Evolutionary conservation across 2,797 vertebrate genomes (phyloP).

Genomic region (Tragelaphus eurycerus): DNA sequence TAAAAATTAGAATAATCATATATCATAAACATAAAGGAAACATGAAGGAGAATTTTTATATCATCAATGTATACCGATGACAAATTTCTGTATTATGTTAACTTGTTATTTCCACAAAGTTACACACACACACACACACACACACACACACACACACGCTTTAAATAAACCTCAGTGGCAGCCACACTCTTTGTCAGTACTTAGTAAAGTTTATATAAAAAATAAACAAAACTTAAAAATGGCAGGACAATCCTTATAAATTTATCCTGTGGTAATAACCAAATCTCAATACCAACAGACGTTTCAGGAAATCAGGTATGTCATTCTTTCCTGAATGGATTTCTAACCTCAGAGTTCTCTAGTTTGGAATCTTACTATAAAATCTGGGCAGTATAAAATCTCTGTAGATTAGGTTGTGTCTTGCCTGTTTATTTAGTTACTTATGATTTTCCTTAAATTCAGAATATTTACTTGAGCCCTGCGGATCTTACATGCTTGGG

Average conservation of each 20-base stretch:
- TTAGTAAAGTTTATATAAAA: background rate
- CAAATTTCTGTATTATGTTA: background rate
- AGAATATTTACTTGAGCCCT: background rate
- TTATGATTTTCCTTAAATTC: background rate
- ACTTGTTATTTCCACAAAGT: slow-evolving; percentile 62
- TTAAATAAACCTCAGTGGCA: background rate
- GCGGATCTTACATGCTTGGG: background rate
- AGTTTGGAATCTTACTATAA: background rate
- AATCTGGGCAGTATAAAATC: background rate
- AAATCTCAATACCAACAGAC: background rate
- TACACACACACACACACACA: background rate
- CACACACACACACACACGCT: too few relatives aligned
- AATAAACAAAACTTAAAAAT: background rate
- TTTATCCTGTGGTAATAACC: background rate
- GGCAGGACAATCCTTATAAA: background rate
- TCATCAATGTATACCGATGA: slow-evolving; percentile 65
- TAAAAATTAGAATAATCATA: background rate
- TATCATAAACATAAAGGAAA: slow-evolving; percentile 17
- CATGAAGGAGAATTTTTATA: slow-evolving; percentile 62
- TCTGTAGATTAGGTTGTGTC: background rate
- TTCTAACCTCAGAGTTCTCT: background rate
- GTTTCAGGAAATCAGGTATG: background rate
- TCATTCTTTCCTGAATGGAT: background rate
- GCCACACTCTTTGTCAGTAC: background rate
- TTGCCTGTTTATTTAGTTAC: background rate